Evolutionary conservation across 2,888 invertebrate genomes (phyloP).

Genomic region (Drosophila lacicola): DNA sequence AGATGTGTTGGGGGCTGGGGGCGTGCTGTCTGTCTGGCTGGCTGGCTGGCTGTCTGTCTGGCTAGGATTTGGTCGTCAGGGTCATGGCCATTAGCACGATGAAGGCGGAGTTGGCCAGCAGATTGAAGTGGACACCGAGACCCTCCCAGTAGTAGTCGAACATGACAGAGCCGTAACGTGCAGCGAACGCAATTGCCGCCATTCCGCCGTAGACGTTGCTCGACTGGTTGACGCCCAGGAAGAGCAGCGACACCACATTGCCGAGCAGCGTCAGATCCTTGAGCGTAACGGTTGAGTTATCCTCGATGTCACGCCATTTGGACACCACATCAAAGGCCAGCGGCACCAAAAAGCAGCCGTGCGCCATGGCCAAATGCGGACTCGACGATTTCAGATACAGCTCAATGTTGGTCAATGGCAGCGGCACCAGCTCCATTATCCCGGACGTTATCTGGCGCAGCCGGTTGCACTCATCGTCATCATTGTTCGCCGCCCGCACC

Average conservation of each 20-base stretch:
- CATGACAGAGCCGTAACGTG: slow-evolving; percentile 61
- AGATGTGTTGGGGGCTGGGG: not conserved
- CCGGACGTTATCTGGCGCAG: slow-evolving; percentile 50
- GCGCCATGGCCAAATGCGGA: slow-evolving; percentile 70
- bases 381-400: slow-evolving; percentile 67
- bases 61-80: slow-evolving; percentile 41
- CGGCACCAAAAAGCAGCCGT: slow-evolving; percentile 74
- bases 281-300: slow-evolving; percentile 59
- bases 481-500: slow-evolving; percentile 46
- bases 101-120: slow-evolving; percentile 63
- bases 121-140: slow-evolving; percentile 48
- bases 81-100: slow-evolving; percentile 60
- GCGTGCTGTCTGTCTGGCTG: no score
- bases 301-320: slow-evolving; percentile 57
- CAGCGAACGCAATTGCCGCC: slow-evolving; percentile 64
- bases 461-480: slow-evolving; percentile 55
- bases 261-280: slow-evolving; percentile 77
- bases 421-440: slow-evolving; percentile 71
- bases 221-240: slow-evolving; percentile 71
- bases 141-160: slow-evolving; percentile 66
- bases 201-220: slow-evolving; percentile 61
- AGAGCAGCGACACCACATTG: slow-evolving; percentile 76
- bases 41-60: not conserved
- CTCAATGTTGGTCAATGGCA: slow-evolving; percentile 77
- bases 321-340: slow-evolving; percentile 67